A percentile compares a stretch with the other conserved stretches of the same genome.
Evolutionary conservation across 2,888 invertebrate species (phyloP).

Genomic region (Macrosoma leucophasiata): DNA sequence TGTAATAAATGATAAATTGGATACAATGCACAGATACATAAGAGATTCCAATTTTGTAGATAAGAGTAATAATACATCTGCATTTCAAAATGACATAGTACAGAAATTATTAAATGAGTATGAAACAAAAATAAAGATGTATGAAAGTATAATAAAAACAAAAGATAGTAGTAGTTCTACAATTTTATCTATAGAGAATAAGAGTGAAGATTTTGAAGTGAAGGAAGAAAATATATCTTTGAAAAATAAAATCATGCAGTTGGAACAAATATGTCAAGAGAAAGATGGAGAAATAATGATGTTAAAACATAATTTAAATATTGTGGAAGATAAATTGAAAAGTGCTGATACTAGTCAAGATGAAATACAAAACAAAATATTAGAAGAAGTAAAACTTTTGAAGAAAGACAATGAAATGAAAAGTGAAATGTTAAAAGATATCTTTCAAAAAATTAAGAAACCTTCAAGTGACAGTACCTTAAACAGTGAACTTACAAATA

Average conservation of each 20-base stretch:
- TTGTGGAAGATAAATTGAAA: too few relatives aligned
- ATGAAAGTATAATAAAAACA: slow-evolving; percentile 47
- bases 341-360: too few relatives aligned
- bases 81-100: slow-evolving; percentile 43
- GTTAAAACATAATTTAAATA: slow-evolving; percentile 34
- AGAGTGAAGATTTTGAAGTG: slow-evolving; percentile 19
- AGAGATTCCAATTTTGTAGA: slow-evolving; percentile 32
- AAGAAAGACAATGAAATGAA: too few relatives aligned
- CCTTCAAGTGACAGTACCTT: too few relatives aligned
- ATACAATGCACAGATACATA: slow-evolving; percentile 44
- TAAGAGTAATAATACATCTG: slow-evolving; percentile 22
- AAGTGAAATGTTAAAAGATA: too few relatives aligned
- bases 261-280: slow-evolving; percentile 32
- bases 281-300: slow-evolving; percentile 35
- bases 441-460: slow-evolving; percentile 21
- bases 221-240: too few relatives aligned
- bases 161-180: slow-evolving; percentile 30
- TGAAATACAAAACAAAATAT: slow-evolving; percentile 25
- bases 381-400: slow-evolving; percentile 28
- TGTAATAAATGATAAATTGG: slow-evolving; percentile 55
- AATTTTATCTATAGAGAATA: slow-evolving; percentile 12
- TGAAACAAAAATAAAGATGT: slow-evolving; percentile 57
- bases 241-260: too few relatives aligned
- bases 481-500: slow-evolving; percentile 19
- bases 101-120: slow-evolving; percentile 56